A percentile compares a stretch with the other conserved stretches of the same genome.
phyloP scores from a whole-genome alignment of 2,797 vertebrate genomes.

The Orientallactaga sibirica region DNA sequence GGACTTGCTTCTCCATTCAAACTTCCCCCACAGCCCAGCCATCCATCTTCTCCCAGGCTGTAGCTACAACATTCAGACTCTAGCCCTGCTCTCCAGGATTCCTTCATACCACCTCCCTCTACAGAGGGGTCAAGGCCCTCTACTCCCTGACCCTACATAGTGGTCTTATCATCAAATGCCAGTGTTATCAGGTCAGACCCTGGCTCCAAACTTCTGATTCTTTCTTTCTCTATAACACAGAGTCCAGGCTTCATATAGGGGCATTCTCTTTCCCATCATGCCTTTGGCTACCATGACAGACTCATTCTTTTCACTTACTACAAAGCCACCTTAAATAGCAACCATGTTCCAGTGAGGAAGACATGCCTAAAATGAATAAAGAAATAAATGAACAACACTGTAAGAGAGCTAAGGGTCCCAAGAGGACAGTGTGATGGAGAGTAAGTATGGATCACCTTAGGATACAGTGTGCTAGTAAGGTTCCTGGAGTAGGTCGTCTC shows the following conservation, averaged over 20 bases:
- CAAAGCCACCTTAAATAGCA: not conserved
- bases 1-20: not conserved
- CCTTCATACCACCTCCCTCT: not conserved
- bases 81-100: not conserved
- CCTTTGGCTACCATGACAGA: not conserved
- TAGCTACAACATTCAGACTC: not conserved
- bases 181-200: not conserved
- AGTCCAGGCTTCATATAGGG: not conserved
- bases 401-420: not conserved
- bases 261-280: not conserved
- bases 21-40: no score
- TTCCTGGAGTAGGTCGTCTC: not conserved
- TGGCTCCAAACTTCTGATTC: not conserved
- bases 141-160: not conserved
- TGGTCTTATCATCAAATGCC: not conserved
- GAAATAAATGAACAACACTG: not conserved
- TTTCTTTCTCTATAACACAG: not conserved
- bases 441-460: not conserved
- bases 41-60: no score
- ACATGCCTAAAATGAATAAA: not conserved
- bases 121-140: not conserved
- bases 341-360: not conserved
- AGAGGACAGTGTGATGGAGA: not conserved
- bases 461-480: not conserved
- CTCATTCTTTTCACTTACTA: not conserved